phyloP scores from a whole-genome alignment of 2,888 invertebrate species.

The Listrodromus nycthemerus region DNA sequence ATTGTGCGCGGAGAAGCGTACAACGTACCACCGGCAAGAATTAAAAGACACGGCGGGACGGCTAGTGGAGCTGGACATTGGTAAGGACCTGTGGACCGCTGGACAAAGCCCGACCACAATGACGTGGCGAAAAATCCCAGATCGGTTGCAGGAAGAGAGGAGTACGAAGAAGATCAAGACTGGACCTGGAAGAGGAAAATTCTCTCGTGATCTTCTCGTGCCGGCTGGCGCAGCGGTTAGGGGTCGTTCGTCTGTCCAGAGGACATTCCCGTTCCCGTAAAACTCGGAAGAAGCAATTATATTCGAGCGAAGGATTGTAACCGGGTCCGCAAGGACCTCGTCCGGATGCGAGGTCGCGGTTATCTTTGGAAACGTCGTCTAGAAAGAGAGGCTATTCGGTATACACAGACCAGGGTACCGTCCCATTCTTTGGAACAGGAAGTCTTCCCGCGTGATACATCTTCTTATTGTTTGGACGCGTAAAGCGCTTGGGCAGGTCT shows the following conservation, averaged over 20 bases:
- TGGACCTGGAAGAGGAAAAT: constrained; percentile 39
- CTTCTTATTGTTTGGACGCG: constrained; percentile 20
- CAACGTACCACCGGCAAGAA: background rate
- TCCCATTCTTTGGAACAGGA: constrained; percentile 6
- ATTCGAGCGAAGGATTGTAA: constrained; percentile 42
- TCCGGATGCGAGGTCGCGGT: background rate
- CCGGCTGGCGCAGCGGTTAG: background rate
- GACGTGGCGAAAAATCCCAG: constrained; percentile 28
- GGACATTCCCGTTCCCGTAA: constrained; percentile 36
- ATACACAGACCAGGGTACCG: background rate
- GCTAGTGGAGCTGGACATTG: background rate
- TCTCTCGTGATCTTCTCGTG: background rate
- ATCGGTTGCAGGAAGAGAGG: background rate
- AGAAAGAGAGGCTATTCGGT: background rate
- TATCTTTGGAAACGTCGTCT: background rate
- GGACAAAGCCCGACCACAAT: constrained; percentile 48
- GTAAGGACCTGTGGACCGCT: constrained; percentile 16
- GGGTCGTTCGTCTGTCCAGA: constrained; percentile 5
- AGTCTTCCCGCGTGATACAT: constrained; percentile 10
- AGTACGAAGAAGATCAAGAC: constrained; percentile 1
- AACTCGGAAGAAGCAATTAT: constrained; percentile 59
- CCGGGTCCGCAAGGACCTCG: constrained; percentile 5
- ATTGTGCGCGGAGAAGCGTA: constrained; percentile 9
- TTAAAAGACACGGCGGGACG: background rate
- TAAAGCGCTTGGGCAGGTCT: background rate